A percentile compares a stretch with the other conserved stretches of the same genome.
Conservation (phyloP, 2,888 invertebrate genomes). For the Hymenopus coronatus region DNA sequence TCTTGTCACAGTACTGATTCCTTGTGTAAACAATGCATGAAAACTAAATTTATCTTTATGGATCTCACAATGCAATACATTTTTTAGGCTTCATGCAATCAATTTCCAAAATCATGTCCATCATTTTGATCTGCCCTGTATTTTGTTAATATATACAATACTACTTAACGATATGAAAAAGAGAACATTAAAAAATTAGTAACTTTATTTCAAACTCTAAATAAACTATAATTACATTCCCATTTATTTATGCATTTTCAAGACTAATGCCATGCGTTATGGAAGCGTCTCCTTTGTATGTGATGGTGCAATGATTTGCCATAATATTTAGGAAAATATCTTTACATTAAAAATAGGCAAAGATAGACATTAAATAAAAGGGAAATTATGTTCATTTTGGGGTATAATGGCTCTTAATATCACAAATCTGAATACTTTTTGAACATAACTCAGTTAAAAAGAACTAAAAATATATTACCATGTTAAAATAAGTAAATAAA, state of each 20-base stretch:
- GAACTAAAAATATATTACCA: background rate
- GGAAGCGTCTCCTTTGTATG: background rate
- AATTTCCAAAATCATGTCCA: no score
- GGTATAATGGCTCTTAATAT: background rate
- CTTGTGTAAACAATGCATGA: no score
- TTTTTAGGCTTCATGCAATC: no score
- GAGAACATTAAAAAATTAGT: background rate
- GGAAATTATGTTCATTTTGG: background rate
- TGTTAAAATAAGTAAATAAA: no score
- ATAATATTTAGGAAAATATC: background rate
- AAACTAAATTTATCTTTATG: no score
- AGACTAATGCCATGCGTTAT: background rate
- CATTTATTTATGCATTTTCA: background rate
- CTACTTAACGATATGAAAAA: background rate
- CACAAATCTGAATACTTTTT: background rate
- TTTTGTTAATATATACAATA: no score
- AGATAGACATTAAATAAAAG: background rate
- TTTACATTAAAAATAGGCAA: background rate
- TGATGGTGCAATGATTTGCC: background rate
- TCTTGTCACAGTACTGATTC: no score
- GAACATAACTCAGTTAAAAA: background rate
- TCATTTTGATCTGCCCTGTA: no score
- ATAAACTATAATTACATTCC: background rate
- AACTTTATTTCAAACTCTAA: background rate
- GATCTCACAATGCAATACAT: no score